These are phyloP conservation scores for Leptobrachium ailaonicum DNA, from an alignment of 2,113 vertebrate genomes.

Conservation along the genomic window DNA sequence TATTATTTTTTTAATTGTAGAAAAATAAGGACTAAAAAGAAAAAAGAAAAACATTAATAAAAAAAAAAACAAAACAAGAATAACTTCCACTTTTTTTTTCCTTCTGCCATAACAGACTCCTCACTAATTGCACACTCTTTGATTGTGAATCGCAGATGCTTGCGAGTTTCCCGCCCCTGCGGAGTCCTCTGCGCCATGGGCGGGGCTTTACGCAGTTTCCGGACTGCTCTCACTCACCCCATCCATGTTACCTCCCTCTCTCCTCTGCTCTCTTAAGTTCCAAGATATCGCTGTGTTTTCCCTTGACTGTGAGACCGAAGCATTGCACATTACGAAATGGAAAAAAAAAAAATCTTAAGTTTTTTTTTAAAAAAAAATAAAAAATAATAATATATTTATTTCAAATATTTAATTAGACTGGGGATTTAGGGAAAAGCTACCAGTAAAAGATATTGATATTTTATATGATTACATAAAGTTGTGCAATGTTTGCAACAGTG, in stretches of 20 bases:
- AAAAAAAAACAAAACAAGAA: conserved; percentile 28
- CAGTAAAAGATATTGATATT: too few relatives aligned
- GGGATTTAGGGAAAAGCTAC: too few relatives aligned
- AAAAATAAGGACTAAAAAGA: conserved; percentile 28
- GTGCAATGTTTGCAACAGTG: too few relatives aligned
- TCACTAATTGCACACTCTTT: conserved; percentile 20
- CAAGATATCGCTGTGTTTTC: conserved; percentile 49
- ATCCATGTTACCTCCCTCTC: neutral
- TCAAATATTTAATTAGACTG: too few relatives aligned
- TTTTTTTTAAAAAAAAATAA: too few relatives aligned
- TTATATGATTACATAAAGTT: too few relatives aligned
- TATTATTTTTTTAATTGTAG: conserved; percentile 45
- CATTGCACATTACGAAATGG: conserved; percentile 43
- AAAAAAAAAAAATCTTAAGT: neutral
- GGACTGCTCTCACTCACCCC: neutral
- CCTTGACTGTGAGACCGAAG: conserved; percentile 45
- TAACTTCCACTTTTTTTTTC: conserved; percentile 5
- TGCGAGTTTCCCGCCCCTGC: neutral
- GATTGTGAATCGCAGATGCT: conserved; percentile 23
- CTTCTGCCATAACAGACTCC: conserved; percentile 27
- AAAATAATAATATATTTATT: too few relatives aligned
- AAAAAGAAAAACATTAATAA: too few relatives aligned
- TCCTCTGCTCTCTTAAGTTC: conserved; percentile 43
- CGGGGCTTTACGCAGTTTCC: conserved; percentile 13
- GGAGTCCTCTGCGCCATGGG: neutral